phyloP scores from a whole-genome alignment of 1,140 invertebrate genomes.

The Dendrolimus punctatus region DNA sequence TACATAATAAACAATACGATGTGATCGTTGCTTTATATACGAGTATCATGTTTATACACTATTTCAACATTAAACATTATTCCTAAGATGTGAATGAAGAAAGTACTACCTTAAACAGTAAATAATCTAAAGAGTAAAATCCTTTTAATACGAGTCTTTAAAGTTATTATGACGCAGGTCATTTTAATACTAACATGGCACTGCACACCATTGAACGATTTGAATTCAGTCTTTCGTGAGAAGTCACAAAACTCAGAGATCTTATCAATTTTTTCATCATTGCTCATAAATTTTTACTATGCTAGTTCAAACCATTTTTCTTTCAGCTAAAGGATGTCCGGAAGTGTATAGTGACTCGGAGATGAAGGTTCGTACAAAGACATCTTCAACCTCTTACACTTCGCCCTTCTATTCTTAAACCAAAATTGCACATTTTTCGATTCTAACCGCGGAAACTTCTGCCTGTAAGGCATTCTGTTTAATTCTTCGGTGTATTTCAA shows the following conservation, averaged over 20 bases:
- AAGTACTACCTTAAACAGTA: slow-evolving; percentile 16
- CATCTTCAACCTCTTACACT: slow-evolving; percentile 95
- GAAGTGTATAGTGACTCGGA: slow-evolving; percentile 62
- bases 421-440: slow-evolving; percentile 99
- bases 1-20: slow-evolving; percentile 23
- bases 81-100: slow-evolving; percentile 15
- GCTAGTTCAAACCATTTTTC: slow-evolving; percentile 51
- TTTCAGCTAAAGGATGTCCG: slow-evolving; percentile 55
- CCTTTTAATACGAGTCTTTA: slow-evolving; percentile 31
- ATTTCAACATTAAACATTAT: slow-evolving; percentile 13
- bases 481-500: slow-evolving; percentile 97
- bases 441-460: slow-evolving; percentile 96
- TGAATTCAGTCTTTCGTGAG: slow-evolving; percentile 60
- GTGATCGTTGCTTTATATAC: slow-evolving; percentile 15
- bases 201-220: slow-evolving; percentile 57
- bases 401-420: slow-evolving; percentile 97
- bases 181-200: slow-evolving; percentile 67
- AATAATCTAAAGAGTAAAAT: too few relatives aligned
- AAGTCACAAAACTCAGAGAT: slow-evolving; percentile 30
- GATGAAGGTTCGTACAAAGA: slow-evolving; percentile 80
- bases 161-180: slow-evolving; percentile 25
- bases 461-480: slow-evolving; percentile 94
- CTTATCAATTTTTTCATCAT: slow-evolving; percentile 13
- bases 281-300: not conserved
- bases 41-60: slow-evolving; percentile 8